Evolutionary conservation across 2,113 vertebrate genomes (phyloP).

Genomic region (Sphyrna mokarran): DNA sequence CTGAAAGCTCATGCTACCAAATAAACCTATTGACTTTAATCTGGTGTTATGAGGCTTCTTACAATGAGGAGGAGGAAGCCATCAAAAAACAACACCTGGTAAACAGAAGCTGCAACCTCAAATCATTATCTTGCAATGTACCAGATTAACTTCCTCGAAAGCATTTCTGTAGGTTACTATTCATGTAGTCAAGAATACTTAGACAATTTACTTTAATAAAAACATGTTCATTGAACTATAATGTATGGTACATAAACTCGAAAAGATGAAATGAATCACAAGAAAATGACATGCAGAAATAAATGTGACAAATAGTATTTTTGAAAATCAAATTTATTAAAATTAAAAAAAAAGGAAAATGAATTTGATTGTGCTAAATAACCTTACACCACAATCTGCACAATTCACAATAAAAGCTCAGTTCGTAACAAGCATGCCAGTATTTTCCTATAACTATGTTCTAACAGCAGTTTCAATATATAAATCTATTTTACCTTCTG

Average conservation of each 20-base stretch:
- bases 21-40: too few relatives aligned
- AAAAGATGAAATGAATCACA: background rate
- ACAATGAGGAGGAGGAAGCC: background rate
- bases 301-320: constrained; percentile 3
- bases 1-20: too few relatives aligned
- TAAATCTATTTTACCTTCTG: background rate
- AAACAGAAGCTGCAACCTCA: background rate
- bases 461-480: background rate
- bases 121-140: background rate
- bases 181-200: background rate
- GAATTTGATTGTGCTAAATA: background rate
- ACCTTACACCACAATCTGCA: background rate
- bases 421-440: background rate
- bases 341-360: constrained; percentile 18
- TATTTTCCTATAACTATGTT: background rate
- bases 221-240: background rate
- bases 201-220: background rate
- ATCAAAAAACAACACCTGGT: background rate
- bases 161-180: background rate
- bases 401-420: background rate
- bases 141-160: background rate
- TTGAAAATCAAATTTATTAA: constrained; percentile 20
- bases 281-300: constrained; percentile 8
- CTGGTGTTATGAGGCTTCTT: too few relatives aligned
- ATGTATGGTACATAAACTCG: background rate